A percentile compares a stretch with the other conserved stretches of the same genome.
phyloP scores from a whole-genome alignment of 2,797 vertebrate species.

The Microcaecilia unicolor region DNA sequence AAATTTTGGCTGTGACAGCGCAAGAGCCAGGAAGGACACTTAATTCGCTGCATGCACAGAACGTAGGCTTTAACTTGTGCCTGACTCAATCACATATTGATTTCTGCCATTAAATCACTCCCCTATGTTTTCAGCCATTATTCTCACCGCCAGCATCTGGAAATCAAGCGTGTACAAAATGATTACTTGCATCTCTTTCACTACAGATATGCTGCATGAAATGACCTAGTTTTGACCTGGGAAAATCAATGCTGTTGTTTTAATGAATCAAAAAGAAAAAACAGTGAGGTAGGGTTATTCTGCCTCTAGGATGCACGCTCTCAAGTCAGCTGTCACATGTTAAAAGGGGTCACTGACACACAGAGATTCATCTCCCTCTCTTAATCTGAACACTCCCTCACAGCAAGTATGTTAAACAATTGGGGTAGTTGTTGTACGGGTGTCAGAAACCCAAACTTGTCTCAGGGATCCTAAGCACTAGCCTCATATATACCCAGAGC shows the following conservation, averaged over 20 bases:
- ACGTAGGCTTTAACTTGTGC: slow-evolving; percentile 33
- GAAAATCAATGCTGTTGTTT: slow-evolving; percentile 41
- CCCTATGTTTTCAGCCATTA: slow-evolving; percentile 26
- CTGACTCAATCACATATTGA: slow-evolving; percentile 35
- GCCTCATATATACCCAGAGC: too few species aligned
- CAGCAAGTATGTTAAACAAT: too few species aligned
- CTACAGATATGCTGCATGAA: slow-evolving; percentile 31
- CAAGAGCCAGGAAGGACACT: slow-evolving; percentile 10
- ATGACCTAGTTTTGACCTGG: slow-evolving; percentile 35
- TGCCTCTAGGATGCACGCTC: not conserved
- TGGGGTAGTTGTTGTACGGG: too few species aligned
- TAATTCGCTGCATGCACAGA: not conserved
- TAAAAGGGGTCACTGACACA: slow-evolving; percentile 1
- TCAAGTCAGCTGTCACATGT: slow-evolving; percentile 4
- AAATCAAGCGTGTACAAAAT: slow-evolving; percentile 40
- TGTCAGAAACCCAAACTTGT: too few species aligned
- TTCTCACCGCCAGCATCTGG: slow-evolving; percentile 21
- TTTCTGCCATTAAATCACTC: slow-evolving; percentile 46
- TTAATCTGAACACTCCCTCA: slow-evolving; percentile 11
- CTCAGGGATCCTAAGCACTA: too few species aligned
- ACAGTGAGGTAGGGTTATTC: slow-evolving; percentile 14
- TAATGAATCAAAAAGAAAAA: slow-evolving; percentile 27
- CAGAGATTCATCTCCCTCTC: not conserved
- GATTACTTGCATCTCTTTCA: slow-evolving; percentile 38
- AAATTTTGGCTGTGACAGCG: not conserved